These are phyloP conservation scores for Bombus fervidus DNA, from an alignment of 1,140 invertebrate genomes.

Conservation along the genomic window DNA sequence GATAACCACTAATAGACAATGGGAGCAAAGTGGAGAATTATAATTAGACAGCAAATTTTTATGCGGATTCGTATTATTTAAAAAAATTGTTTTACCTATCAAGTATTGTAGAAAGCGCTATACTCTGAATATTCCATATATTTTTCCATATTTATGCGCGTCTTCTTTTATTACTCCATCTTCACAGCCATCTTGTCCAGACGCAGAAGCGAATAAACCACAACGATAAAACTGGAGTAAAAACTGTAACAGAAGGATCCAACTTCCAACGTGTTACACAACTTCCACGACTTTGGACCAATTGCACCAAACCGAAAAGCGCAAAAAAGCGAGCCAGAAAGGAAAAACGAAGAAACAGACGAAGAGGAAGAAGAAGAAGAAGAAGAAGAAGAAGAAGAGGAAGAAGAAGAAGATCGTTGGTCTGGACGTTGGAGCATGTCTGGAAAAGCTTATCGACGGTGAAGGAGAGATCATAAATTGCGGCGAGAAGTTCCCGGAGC, in stretches of 20 bases:
- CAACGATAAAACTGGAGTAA: background rate
- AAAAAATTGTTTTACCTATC: no score
- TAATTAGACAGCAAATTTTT: no score
- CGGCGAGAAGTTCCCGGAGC: background rate
- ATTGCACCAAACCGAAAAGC: background rate
- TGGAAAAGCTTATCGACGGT: background rate
- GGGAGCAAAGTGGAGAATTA: no score
- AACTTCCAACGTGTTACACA: background rate
- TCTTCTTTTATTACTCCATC: background rate
- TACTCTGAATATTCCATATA: no score
- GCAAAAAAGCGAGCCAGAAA: no score
- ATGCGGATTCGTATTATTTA: no score
- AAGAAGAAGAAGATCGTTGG: background rate
- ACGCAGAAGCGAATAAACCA: background rate
- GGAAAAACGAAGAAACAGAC: background rate
- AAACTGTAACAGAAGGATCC: background rate
- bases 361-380: background rate
- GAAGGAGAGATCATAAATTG: slow-evolving; percentile 19
- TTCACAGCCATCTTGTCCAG: background rate
- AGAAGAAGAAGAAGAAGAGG: background rate
- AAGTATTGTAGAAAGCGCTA: no score
- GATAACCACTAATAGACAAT: no score
- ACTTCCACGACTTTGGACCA: no score
- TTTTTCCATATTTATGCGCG: no score
- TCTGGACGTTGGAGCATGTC: background rate